A percentile compares a stretch with the other conserved stretches of the same genome.
Evolutionary conservation across 1,140 invertebrate genomes (phyloP).

Genomic region (Drosophila mojavensis): DNA sequence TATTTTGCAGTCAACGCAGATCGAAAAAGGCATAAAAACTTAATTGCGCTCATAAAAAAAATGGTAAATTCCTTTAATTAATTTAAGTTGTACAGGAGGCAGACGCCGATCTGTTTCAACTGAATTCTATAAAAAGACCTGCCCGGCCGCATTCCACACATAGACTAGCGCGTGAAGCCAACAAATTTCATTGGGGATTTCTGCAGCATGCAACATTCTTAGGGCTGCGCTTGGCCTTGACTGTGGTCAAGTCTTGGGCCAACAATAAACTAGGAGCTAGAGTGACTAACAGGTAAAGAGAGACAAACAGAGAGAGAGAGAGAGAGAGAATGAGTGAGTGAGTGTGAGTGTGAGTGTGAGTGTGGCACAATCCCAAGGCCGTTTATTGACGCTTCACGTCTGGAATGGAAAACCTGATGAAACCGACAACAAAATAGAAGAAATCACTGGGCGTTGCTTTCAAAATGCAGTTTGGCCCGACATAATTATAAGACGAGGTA

Average conservation of each 20-base stretch:
- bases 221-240: constrained; percentile 30
- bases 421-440: constrained; percentile 33
- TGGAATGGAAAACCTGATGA: constrained; percentile 31
- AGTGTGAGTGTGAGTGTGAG: too few species aligned
- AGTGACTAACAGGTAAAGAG: neutral
- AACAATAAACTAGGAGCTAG: neutral
- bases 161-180: constrained; percentile 16
- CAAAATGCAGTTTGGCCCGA: constrained; percentile 28
- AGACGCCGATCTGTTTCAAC: neutral
- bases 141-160: constrained; percentile 32
- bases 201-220: constrained; percentile 18
- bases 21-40: constrained; percentile 25
- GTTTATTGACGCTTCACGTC: constrained; percentile 34
- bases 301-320: constrained; percentile 1
- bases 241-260: constrained; percentile 35
- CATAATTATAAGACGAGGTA: constrained; percentile 27
- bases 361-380: constrained; percentile 31
- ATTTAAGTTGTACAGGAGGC: constrained; percentile 32
- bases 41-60: constrained; percentile 33
- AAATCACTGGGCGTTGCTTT: constrained; percentile 31
- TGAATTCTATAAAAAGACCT: constrained; percentile 34
- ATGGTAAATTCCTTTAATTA: constrained; percentile 16
- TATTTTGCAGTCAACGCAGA: constrained; percentile 11
- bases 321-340: neutral
- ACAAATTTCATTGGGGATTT: constrained; percentile 34